Evolutionary conservation across 2,888 invertebrate genomes (phyloP), one percentile per base, ranked within the genome.

Genomic region (Himalopsyche anomala): DNA sequence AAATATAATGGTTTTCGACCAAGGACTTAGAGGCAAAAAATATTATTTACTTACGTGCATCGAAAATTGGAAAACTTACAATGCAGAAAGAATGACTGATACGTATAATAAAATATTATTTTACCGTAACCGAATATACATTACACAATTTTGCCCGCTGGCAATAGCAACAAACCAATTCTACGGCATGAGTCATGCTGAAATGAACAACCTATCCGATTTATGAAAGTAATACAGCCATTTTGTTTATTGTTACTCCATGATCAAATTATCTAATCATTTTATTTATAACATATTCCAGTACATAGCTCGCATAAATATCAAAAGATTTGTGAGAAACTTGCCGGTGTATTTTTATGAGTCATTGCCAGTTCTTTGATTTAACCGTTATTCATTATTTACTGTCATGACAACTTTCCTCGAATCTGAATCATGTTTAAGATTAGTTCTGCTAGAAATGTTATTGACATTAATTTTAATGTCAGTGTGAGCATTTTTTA

Each of bases 331-430:
- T 51, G 62, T 62, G 8, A 62, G 28, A 62, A 4, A 62, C 28
- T n/a, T 62, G 62, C 62, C 19, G 28, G 62, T 62, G 62, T 62
- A 36, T 74, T 36, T 74, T 36, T 12, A 74, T 74, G 74, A 74
- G 36, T 28, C 74, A 74, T 15, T 74, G 38, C 74, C 9, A 6
- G 62, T 74, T 74, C 74, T 36, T 19, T 6, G 51, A 38, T 12
- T 38, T 36, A 74, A 38, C 74, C 36, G 74, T 74, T 74, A 74
- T 74, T 74, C 74, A 74, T 74, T 74, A 74, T 74, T 38, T 74
- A 74, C 74, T 74, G 74, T 12, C 36, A 74, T 74, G 74, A 36
- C n/a, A 36, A 38, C 74, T 74, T 74, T 74, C 36, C 12, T 74
- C 36, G 74, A 36, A 36, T 28, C 74, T 74, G 74, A 74, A 74